Base-by-base conservation (phyloP, 2,797 vertebrate species). In the Pipistrellus kuhlii region DNA sequence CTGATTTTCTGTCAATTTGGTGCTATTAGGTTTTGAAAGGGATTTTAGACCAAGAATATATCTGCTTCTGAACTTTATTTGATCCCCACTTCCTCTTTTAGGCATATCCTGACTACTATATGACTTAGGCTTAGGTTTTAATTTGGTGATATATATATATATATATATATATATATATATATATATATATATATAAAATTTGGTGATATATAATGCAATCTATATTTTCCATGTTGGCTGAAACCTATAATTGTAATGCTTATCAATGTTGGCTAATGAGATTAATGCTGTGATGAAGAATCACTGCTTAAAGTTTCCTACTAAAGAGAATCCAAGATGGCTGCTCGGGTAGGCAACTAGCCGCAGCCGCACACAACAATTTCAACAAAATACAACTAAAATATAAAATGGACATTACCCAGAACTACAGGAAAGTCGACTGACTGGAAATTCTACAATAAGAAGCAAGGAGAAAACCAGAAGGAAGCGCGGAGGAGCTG, bases 61-160 rank as follows among this genome's bases (percentile, higher is more conserved):
- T 21, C 11, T 94, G 27, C 30, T 77, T 95, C 81, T 32, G 71
- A 44, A 89, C 35, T 96, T 75, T 57, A 30, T 25, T 83, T 90
- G 32, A 48, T 48, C 10, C 32, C 48, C 35, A 32, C 41, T 92
- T 90, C 89, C n/a, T 90, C 81, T 72, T 90, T 85, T 68, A 88
- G 44, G 55, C 3, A 55, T 72, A 51, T 55, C 20, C 57, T 96
- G 46, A 76, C n/a, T 51, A 51, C 14, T 91, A 0, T 76, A 27
- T 75, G 76, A 87, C 57, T 78, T 62, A 76, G 30, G 32, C 8
- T 5, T 85, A 21, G 11, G 51, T 59, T 97, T 96, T 46, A 46
- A 53, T 93, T 95, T 32, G 73, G 7, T 91, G 32, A 81, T 91
- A 73, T 53, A 59, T 25, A 90, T 73, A 82, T 91, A 44, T 44